phyloP scores from a whole-genome alignment of 2,888 invertebrate genomes.

The Leucozona laternaria region DNA sequence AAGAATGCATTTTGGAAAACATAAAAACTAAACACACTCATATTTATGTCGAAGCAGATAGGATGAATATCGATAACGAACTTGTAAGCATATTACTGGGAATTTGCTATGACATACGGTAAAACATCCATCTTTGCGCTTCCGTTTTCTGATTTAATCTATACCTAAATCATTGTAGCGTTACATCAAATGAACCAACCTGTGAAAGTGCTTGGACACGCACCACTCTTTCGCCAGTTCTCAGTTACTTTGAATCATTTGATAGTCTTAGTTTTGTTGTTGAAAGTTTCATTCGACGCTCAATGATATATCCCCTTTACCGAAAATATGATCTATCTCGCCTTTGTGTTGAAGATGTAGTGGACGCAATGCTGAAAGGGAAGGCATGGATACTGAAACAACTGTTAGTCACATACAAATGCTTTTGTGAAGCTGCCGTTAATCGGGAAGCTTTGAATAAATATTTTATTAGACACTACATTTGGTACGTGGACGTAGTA shows the following conservation, averaged over 20 bases:
- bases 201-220: constrained; percentile 83
- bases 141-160: neutral
- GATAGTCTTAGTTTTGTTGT: constrained; percentile 79
- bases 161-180: constrained; percentile 59
- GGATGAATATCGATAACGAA: constrained; percentile 80
- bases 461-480: constrained; percentile 81
- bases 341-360: constrained; percentile 80
- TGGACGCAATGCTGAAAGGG: constrained; percentile 80
- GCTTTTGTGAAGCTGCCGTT: constrained; percentile 78
- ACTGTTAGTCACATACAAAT: constrained; percentile 79
- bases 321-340: constrained; percentile 81
- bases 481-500: constrained; percentile 78
- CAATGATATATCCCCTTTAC: constrained; percentile 81
- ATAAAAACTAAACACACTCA: constrained; percentile 76
- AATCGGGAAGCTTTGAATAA: constrained; percentile 79
- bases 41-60: constrained; percentile 75
- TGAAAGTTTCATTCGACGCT: constrained; percentile 81
- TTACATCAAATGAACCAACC: constrained; percentile 81
- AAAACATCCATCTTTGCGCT: neutral
- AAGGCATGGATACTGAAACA: constrained; percentile 81
- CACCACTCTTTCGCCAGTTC: constrained; percentile 80
- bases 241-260: constrained; percentile 81
- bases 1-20: constrained; percentile 80
- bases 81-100: constrained; percentile 81
- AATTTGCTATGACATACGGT: constrained; percentile 82